phyloP scores from a whole-genome alignment of 1,140 invertebrate species.

The Hycleus cichorii region DNA sequence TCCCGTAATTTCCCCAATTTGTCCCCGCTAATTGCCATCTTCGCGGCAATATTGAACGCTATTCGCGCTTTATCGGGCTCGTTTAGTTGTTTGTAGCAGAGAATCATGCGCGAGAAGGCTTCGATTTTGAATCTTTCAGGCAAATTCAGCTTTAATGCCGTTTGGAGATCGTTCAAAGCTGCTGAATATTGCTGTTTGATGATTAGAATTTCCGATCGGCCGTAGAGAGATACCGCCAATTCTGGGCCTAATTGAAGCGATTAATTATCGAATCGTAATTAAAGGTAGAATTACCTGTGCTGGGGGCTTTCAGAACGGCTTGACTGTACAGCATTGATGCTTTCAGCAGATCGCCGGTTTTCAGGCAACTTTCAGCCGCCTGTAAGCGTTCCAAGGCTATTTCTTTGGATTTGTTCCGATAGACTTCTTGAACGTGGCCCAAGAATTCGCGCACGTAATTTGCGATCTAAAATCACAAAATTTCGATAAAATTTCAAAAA shows the following conservation, averaged over 20 bases:
- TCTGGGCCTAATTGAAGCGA: constrained; percentile 41
- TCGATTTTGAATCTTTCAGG: constrained; percentile 48
- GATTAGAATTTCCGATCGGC: constrained; percentile 51
- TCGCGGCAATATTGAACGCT: constrained; percentile 50
- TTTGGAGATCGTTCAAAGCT: constrained; percentile 54
- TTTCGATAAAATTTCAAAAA: constrained; percentile 4
- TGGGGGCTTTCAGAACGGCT: constrained; percentile 56
- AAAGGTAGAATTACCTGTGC: constrained; percentile 34
- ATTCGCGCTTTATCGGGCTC: constrained; percentile 49
- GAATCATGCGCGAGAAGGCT: constrained; percentile 54
- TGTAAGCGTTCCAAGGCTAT: constrained; percentile 43
- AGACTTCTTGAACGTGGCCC: constrained; percentile 47
- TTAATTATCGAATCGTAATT: not conserved
- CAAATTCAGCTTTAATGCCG: constrained; percentile 51
- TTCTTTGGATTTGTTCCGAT: constrained; percentile 48
- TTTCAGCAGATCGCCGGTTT: constrained; percentile 45
- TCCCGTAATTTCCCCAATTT: constrained; percentile 10
- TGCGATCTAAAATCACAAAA: constrained; percentile 42
- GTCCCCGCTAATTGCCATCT: constrained; percentile 41
- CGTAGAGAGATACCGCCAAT: constrained; percentile 52
- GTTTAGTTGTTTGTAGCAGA: constrained; percentile 51
- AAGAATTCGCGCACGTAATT: constrained; percentile 46
- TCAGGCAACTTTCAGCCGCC: constrained; percentile 43
- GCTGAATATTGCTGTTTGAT: constrained; percentile 44
- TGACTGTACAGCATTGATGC: constrained; percentile 54